phyloP scores from a whole-genome alignment of 2,113 vertebrate genomes.

The Ibidorhyncha struthersii region DNA sequence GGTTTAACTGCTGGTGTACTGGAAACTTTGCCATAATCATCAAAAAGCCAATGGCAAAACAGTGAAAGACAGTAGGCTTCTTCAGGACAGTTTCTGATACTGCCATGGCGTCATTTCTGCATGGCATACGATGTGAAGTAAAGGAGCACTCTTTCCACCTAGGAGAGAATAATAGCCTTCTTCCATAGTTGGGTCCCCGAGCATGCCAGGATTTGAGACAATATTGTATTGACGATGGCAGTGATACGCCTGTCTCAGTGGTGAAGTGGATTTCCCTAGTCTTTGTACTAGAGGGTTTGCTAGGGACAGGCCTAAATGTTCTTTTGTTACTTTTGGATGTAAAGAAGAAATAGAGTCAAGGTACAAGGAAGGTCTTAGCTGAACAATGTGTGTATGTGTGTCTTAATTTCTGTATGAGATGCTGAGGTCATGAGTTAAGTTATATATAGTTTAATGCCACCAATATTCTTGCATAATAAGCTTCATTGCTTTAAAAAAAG shows the following conservation, averaged over 20 bases:
- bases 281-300: neutral
- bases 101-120: neutral
- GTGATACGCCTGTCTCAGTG: neutral
- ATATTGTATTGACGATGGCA: fast-evolving
- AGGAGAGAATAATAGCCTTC: neutral
- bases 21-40: neutral
- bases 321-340: neutral
- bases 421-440: neutral
- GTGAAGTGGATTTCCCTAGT: neutral
- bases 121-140: fast-evolving
- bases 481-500: neutral
- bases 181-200: neutral
- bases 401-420: neutral
- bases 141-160: neutral
- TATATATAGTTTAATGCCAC: neutral
- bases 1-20: neutral
- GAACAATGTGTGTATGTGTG: neutral
- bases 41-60: neutral
- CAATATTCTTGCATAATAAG: neutral
- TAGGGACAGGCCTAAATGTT: neutral
- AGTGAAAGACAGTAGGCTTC: neutral
- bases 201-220: neutral
- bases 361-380: neutral
- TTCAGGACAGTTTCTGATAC: neutral
- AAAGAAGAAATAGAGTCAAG: neutral